These are phyloP conservation scores for Ceratitis capitata DNA, from an alignment of 1,140 invertebrate genomes.

Conservation along the genomic window DNA sequence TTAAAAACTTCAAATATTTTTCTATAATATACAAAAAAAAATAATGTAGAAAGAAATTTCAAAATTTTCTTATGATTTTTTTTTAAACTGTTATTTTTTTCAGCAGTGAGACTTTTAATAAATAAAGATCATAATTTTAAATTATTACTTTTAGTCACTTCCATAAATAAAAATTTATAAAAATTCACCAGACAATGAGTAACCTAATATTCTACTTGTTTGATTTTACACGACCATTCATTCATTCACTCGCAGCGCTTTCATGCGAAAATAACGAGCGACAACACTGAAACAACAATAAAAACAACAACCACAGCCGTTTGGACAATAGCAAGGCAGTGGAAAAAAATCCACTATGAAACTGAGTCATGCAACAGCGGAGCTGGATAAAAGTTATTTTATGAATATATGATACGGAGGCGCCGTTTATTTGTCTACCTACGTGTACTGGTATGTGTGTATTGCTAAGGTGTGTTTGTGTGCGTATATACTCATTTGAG, in stretches of 20 bases:
- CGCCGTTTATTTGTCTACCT: neutral
- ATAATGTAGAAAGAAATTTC: no score
- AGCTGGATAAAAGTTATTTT: slow-evolving; percentile 18
- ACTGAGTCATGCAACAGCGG: slow-evolving; percentile 24
- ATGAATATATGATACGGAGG: neutral
- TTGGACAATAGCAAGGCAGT: neutral
- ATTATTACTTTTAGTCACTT: no score
- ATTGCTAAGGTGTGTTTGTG: neutral
- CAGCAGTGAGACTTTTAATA: no score
- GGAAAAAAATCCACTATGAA: neutral
- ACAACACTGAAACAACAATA: neutral
- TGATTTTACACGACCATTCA: no score
- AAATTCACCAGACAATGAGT: no score
- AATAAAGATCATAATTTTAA: no score
- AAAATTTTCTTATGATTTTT: no score
- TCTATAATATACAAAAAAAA: no score
- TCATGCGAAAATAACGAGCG: slow-evolving; percentile 36
- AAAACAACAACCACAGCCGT: neutral
- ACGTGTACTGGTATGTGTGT: neutral
- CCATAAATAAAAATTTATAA: no score
- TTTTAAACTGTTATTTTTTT: no score
- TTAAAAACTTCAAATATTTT: no score
- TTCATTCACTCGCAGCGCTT: neutral
- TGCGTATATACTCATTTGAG: neutral
- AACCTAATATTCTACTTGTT: no score